Evolutionary conservation across 2,797 vertebrate genomes (phyloP).

Genomic region (Channa striata): DNA sequence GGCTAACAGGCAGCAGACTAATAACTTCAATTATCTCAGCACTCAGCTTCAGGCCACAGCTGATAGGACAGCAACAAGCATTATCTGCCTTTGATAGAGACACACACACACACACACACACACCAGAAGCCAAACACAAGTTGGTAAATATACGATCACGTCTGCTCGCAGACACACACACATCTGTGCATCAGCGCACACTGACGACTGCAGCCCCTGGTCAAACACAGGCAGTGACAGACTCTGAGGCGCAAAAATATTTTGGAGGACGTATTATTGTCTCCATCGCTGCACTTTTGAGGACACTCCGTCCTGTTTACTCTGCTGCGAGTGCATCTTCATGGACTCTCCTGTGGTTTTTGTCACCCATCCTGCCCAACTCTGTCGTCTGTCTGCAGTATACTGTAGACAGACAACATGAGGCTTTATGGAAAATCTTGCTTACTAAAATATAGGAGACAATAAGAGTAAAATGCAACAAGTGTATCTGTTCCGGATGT

Average conservation of each 20-base stretch:
- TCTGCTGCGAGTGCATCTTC: too few relatives aligned
- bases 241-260: too few relatives aligned
- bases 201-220: too few relatives aligned
- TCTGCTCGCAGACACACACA: not conserved
- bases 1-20: slow-evolving; percentile 62
- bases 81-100: slow-evolving; percentile 61
- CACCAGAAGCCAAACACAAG: slow-evolving; percentile 21
- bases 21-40: slow-evolving; percentile 73
- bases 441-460: not conserved
- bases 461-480: not conserved
- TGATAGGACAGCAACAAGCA: slow-evolving; percentile 56
- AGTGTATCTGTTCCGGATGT: not conserved
- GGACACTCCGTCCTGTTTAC: too few relatives aligned
- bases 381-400: too few relatives aligned
- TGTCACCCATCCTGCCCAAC: too few relatives aligned
- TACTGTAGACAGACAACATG: not conserved
- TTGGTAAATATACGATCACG: slow-evolving; percentile 6
- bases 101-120: not conserved
- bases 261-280: too few relatives aligned
- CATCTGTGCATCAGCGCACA: not conserved
- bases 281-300: too few relatives aligned
- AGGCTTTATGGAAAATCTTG: slow-evolving; percentile 3
- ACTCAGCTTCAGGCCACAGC: slow-evolving; percentile 61
- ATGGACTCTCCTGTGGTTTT: too few relatives aligned
- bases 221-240: not conserved